A percentile compares a stretch with the other conserved stretches of the same genome.
These are phyloP conservation scores for Heliconius eleuchia DNA, from an alignment of 1,140 invertebrate species.

Conservation along the genomic window DNA sequence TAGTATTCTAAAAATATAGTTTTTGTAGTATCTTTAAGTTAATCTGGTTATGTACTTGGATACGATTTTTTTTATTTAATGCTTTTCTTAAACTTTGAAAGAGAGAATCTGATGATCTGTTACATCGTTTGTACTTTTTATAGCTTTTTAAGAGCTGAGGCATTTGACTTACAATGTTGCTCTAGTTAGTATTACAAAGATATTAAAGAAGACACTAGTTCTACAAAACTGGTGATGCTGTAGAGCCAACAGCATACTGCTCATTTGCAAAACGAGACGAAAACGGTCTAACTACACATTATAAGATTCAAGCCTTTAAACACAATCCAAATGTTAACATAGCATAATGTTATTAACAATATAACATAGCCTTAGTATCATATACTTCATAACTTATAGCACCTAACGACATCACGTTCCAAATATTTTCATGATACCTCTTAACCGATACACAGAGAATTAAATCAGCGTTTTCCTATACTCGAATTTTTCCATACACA, in stretches of 20 bases:
- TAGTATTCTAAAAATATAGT: too few species aligned
- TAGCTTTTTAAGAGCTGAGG: background rate
- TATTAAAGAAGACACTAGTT: too few species aligned
- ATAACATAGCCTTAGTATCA: background rate
- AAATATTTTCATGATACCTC: conserved; percentile 7
- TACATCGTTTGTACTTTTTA: background rate
- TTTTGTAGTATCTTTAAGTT: too few species aligned
- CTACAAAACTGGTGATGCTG: too few species aligned
- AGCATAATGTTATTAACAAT: background rate
- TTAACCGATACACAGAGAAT: background rate
- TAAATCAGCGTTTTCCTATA: conserved; percentile 1
- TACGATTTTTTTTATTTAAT: too few species aligned
- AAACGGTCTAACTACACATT: background rate
- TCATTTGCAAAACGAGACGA: too few species aligned
- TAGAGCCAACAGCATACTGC: too few species aligned
- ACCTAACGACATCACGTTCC: conserved; percentile 2
- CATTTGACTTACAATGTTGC: too few species aligned
- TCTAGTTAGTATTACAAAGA: too few species aligned
- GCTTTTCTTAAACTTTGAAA: too few species aligned
- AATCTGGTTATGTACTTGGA: too few species aligned
- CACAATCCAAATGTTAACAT: background rate
- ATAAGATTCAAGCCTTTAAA: background rate
- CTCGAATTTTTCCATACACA: background rate
- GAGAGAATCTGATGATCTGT: too few species aligned
- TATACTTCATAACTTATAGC: background rate